Percentiles rank a stretch among this genome's conserved stretches.
Conservation (phyloP, 2,888 invertebrate genomes). For the Augochlorella aurata region DNA sequence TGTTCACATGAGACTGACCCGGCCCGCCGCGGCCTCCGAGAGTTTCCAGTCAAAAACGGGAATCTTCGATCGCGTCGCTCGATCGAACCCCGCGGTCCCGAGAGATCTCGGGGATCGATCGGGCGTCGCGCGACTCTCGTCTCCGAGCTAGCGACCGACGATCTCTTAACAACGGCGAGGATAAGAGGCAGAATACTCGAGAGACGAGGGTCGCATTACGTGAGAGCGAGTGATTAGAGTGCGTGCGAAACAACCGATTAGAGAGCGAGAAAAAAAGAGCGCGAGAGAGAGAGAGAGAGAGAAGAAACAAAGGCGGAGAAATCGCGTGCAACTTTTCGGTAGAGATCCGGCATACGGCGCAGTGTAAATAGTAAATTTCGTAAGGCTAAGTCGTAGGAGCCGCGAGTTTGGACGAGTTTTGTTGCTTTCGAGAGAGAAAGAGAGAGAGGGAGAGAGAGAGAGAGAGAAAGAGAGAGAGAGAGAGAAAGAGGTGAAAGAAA, state of each 20-base stretch:
- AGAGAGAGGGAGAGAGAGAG: neutral
- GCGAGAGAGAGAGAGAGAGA: neutral
- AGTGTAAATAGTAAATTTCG: slow-evolving; percentile 67
- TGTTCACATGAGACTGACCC: slow-evolving; percentile 76
- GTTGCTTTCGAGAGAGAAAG: slow-evolving; percentile 21
- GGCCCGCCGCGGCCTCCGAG: slow-evolving; percentile 74
- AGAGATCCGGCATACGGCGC: slow-evolving; percentile 41
- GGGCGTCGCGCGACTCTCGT: slow-evolving; percentile 57
- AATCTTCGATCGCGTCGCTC: neutral
- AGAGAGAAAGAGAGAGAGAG: slow-evolving; percentile 20
- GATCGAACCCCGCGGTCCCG: neutral
- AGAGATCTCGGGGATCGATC: neutral
- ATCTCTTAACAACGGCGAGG: neutral
- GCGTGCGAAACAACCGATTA: neutral
- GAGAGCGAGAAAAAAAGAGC: neutral
- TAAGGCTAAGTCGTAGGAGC: slow-evolving; percentile 64
- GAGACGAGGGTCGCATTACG: neutral
- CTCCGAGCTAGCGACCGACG: slow-evolving; percentile 10
- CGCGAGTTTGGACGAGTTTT: slow-evolving; percentile 56
- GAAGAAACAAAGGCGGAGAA: slow-evolving; percentile 9
- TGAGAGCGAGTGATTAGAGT: neutral
- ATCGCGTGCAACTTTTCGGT: slow-evolving; percentile 46
- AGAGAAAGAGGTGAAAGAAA: slow-evolving; percentile 22
- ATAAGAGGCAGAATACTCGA: neutral
- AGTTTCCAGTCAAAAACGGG: slow-evolving; percentile 73